A percentile compares a stretch with the other conserved stretches of the same genome.
phyloP scores from a whole-genome alignment of 2,888 invertebrate species.

The Coenonympha glycerion region DNA sequence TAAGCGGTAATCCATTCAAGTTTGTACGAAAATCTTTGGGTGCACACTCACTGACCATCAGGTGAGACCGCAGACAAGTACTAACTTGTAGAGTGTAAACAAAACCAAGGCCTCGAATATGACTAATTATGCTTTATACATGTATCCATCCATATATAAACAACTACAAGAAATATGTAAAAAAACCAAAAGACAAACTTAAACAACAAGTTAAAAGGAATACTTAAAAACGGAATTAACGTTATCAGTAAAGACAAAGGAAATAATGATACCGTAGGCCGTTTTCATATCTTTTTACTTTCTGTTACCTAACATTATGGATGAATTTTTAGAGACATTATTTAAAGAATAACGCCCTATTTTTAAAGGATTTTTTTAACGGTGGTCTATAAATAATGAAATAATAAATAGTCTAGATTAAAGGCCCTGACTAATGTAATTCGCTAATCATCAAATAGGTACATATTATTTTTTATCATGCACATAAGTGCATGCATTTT shows the following conservation, averaged over 20 bases:
- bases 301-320: neutral
- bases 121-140: too few relatives aligned
- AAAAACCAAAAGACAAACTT: neutral
- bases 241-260: slow-evolving; percentile 1
- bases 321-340: neutral
- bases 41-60: too few relatives aligned
- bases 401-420: neutral
- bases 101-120: too few relatives aligned
- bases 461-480: neutral
- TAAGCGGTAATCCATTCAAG: too few relatives aligned
- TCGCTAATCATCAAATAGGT: neutral
- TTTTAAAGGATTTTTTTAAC: too few relatives aligned
- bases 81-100: too few relatives aligned
- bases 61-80: too few relatives aligned
- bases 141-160: too few relatives aligned
- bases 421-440: neutral
- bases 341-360: too few relatives aligned
- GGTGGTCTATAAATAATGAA: too few relatives aligned
- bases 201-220: neutral
- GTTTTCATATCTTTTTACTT: neutral
- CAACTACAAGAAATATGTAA: too few relatives aligned
- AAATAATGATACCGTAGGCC: neutral
- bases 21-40: too few relatives aligned
- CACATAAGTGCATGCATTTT: neutral
- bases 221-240: neutral